Base-by-base conservation (phyloP, 1,140 invertebrate genomes). In the Drosophila teissieri region DNA sequence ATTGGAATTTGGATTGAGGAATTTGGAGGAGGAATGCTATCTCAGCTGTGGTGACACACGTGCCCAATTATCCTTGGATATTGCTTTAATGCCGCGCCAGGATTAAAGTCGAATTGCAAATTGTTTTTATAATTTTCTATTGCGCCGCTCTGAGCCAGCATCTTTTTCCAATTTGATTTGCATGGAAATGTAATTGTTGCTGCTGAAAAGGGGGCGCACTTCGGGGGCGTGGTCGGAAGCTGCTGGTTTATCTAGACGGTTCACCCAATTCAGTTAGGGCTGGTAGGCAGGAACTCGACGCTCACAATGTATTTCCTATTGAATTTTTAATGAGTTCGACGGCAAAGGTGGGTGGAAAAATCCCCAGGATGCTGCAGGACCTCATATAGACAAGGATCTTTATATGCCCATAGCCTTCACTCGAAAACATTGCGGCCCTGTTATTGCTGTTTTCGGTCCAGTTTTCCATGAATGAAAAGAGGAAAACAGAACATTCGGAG, bases 311-410 rank as follows among this genome's bases (percentile, higher is more conserved):
- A 76, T 83, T 83, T 89, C 65, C 80, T 84, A 89, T 90, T 90
- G 84, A 90, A 89, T 89, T 89, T 89, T 84, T 80, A 89, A 89
- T 90, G 85, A 89, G 85, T 62, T 73, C 65, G 52, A 44, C 51
- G 46, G 46, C 34, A 36, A 42, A 24, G 27, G 31, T 27, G 42
- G 27, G 27, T 17, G 15, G 15, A 19, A 52, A 19, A 44, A 31
- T 14, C 36, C 49, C 31, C 4, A 2, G 15, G n/a, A 11, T 14
- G 24, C 11, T 5, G 56, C 14, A 34, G 17, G 42, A 62, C 61
- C 60, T 67, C 34, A 42, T 48, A 36, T 44, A 53, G 42, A 53
- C 44, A 11, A 53, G 60, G 55, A 83, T 83, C 75, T 74, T 65
- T 42, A 60, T 75, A 58, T 74, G 67, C 37, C 54, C 46, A 6